phyloP scores from a whole-genome alignment of 2,113 vertebrate genomes.

The Oncorhynchus kisutch region DNA sequence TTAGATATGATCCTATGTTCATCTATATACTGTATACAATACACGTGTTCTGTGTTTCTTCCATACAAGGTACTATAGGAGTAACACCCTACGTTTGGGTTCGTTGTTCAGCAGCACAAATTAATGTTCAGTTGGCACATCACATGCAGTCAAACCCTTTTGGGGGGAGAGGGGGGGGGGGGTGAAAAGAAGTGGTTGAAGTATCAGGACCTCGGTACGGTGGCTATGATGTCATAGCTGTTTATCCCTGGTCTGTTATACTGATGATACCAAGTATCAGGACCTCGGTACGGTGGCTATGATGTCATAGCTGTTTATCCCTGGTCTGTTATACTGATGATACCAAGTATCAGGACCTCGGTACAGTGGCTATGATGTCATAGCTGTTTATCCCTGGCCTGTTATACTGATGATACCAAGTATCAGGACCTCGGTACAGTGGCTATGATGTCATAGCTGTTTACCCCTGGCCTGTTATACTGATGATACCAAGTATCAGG shows the following conservation, averaged over 20 bases:
- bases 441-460: neutral
- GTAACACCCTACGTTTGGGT: neutral
- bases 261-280: no score
- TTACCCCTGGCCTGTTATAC: neutral
- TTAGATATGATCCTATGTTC: conserved; percentile 10
- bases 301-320: no score
- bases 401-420: no score
- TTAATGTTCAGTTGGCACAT: conserved; percentile 1
- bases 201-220: no score
- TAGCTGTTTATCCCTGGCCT: no score
- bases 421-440: neutral
- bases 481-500: neutral
- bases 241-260: no score
- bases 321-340: no score
- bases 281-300: no score
- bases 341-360: no score
- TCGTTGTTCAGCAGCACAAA: conserved; percentile 9
- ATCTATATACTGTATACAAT: conserved; percentile 9
- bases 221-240: no score
- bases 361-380: no score
- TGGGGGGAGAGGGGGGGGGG: no score
- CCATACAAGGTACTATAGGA: conserved; percentile 1
- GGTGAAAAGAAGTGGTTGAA: neutral
- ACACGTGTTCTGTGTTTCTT: conserved; percentile 2
- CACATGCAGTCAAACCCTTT: conserved; percentile 1